Conservation (phyloP, 1,140 invertebrate genomes). For the Pachyrhynchus sulphureomaculatus region DNA sequence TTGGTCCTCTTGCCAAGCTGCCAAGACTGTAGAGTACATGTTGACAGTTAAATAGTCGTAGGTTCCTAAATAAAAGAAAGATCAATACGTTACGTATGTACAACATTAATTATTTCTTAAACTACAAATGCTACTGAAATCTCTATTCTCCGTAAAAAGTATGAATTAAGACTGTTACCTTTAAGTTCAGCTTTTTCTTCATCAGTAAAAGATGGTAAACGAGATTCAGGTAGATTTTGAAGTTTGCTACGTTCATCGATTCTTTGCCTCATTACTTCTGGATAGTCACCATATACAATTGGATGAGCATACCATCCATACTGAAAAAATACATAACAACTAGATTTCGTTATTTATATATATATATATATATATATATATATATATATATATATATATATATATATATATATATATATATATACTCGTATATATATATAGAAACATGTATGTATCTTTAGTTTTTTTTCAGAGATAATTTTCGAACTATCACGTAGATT, state of each 20-base stretch:
- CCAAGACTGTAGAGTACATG: conserved; percentile 9
- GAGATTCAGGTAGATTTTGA: conserved; percentile 59
- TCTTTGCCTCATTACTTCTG: too few relatives aligned
- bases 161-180: conserved; percentile 51
- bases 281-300: conserved; percentile 66
- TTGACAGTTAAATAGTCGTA: conserved; percentile 9
- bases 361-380: too few relatives aligned
- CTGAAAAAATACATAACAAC: conserved; percentile 45
- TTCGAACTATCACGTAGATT: too few relatives aligned
- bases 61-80: not conserved
- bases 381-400: too few relatives aligned
- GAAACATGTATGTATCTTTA: too few relatives aligned
- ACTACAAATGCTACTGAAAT: too few relatives aligned
- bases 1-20: not conserved
- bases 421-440: too few relatives aligned
- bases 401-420: too few relatives aligned
- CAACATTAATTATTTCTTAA: too few relatives aligned
- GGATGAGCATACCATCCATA: conserved; percentile 64
- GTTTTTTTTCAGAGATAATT: too few relatives aligned
- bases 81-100: too few relatives aligned
- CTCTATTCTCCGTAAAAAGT: too few relatives aligned
- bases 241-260: conserved; percentile 57
- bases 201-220: conserved; percentile 59
- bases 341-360: not conserved
- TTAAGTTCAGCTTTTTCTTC: conserved; percentile 60